Evolutionary conservation across 2,888 invertebrate species (phyloP).

Genomic region (Aporophyla lueneburgensis): DNA sequence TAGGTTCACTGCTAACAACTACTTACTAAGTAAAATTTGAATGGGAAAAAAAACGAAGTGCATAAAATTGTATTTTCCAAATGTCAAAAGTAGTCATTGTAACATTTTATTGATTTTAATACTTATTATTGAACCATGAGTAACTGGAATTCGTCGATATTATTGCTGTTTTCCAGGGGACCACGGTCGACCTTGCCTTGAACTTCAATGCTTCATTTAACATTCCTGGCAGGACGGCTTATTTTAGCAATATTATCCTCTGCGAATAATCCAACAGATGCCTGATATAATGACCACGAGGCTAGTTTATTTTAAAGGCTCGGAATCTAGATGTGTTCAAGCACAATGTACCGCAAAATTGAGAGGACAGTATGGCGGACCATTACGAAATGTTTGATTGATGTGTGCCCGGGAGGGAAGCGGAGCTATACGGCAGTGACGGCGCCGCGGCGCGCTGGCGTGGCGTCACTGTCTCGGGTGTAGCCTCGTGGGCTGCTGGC

Average conservation of each 20-base stretch:
- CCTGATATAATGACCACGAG: not conserved
- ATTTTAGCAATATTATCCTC: not conserved
- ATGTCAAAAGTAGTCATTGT: not conserved
- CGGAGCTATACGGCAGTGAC: not conserved
- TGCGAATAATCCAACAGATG: not conserved
- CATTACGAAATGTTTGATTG: not conserved
- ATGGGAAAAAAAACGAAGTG: not conserved
- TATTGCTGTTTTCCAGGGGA: not conserved
- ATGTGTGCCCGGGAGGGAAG: constrained; percentile 10
- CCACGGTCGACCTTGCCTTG: too few species aligned
- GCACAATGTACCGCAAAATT: not conserved
- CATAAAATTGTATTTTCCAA: not conserved
- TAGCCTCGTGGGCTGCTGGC: constrained; percentile 1
- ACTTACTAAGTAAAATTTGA: not conserved
- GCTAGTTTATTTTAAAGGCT: not conserved
- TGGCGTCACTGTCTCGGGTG: not conserved
- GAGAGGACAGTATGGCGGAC: not conserved
- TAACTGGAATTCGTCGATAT: not conserved
- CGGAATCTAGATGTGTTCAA: not conserved
- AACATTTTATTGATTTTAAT: too few species aligned
- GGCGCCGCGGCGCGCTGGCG: not conserved
- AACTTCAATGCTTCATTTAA: not conserved
- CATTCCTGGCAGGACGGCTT: not conserved
- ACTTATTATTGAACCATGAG: not conserved
- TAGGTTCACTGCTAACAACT: not conserved